Evolutionary conservation across 2,888 invertebrate species (phyloP), one percentile per base, ranked within the genome.

Genomic region (Eupithecia vulgata): DNA sequence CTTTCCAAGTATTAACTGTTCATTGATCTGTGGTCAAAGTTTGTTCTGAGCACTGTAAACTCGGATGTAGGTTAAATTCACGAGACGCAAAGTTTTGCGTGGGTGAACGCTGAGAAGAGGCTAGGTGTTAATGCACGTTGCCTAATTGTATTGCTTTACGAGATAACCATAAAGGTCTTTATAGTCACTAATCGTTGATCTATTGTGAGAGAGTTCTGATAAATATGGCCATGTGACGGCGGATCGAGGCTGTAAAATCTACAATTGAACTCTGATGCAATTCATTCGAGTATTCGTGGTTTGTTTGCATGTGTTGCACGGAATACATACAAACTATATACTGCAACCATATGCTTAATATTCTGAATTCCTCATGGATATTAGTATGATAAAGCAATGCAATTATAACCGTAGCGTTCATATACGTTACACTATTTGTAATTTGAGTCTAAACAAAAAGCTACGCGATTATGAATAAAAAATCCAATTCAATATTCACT

Each of bases 111-210:
- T 85, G 86, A 85, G 87, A 84, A 83, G 82, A 85, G 85, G 75
- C 70, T 73, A 93, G 91, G 93, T 93, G 93, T 91, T 94, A 93
- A 94, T 93, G 92, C 85, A 91, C 85, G 87, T 93, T 92, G 92
- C 92, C 89, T 93, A 93, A 93, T 93, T 91, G 93, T 93, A 91
- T 91, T 90, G 84, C 91, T 91, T 91, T 92, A 79, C 76, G 88
- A 83, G 89, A 87, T 88, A 84, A 87, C 87, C 89, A 90, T 93
- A 90, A 90, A 91, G 85, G 82, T 85, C 87, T 90, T 91, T 90
- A 90, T 89, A 87, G 87, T 85, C 88, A 90, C 89, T 91, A 90
- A 93, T 91, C 90, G 88, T 85, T 88, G 84, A 86, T 88, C 85
- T 84, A 87, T 90, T 91, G 88, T 88, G 80, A 81, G 78, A 77